A percentile compares a stretch with the other conserved stretches of the same genome.
Evolutionary conservation across 2,888 invertebrate species (phyloP).

Genomic region (Iphiclides podalirius): DNA sequence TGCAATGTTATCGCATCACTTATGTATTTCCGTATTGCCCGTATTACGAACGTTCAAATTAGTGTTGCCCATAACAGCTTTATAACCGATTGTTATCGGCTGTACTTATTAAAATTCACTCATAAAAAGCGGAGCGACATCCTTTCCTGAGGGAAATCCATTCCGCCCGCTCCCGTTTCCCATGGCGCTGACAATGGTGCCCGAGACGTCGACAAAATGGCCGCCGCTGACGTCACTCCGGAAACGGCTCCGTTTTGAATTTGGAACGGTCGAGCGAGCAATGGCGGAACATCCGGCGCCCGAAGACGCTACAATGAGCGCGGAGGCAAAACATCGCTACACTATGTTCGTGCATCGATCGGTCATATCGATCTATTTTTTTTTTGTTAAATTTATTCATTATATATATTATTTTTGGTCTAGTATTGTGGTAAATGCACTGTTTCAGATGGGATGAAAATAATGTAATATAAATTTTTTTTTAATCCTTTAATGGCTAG

Average conservation of each 20-base stretch:
- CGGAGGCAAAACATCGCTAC: slow-evolving; percentile 33
- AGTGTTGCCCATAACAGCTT: neutral
- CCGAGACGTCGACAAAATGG: slow-evolving; percentile 46
- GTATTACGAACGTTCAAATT: too few species aligned
- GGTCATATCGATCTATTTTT: slow-evolving; percentile 17
- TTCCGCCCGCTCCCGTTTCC: slow-evolving; percentile 56
- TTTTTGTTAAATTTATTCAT: too few species aligned
- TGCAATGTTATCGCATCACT: too few species aligned
- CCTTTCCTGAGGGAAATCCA: slow-evolving; percentile 67
- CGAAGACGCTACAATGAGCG: slow-evolving; percentile 76
- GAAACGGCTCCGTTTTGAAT: slow-evolving; percentile 79
- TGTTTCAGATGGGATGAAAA: neutral
- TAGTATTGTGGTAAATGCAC: slow-evolving; percentile 5
- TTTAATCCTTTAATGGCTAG: neutral
- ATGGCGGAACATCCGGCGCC: slow-evolving; percentile 76
- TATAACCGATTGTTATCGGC: neutral
- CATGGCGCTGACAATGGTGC: slow-evolving; percentile 50
- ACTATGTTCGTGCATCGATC: slow-evolving; percentile 18
- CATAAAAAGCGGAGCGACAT: slow-evolving; percentile 31
- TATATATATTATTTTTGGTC: too few species aligned
- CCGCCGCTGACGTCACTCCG: slow-evolving; percentile 70
- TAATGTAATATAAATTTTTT: neutral
- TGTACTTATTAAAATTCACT: slow-evolving; percentile 16
- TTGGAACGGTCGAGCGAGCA: slow-evolving; percentile 75
- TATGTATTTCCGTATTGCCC: too few species aligned